Evolutionary conservation across 2,888 invertebrate genomes (phyloP).

Genomic region (Diplazon laetatorius): DNA sequence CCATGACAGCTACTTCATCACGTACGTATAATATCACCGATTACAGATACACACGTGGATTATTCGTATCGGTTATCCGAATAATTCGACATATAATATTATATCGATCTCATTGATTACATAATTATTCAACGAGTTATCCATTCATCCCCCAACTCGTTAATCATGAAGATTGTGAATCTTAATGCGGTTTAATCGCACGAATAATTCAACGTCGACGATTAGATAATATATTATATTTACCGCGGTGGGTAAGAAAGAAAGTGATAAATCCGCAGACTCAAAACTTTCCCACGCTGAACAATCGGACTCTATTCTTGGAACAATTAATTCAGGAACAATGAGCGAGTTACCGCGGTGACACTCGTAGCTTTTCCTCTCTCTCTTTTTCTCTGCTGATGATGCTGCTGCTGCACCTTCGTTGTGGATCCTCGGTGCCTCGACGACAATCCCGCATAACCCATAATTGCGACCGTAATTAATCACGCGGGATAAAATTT

Average conservation of each 20-base stretch:
- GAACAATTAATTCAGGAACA: conserved; percentile 78
- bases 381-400: background rate
- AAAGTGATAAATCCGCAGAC: conserved; percentile 33
- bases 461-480: conserved; percentile 76
- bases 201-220: too few species aligned
- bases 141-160: too few species aligned
- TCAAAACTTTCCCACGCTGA: conserved; percentile 71
- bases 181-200: too few species aligned
- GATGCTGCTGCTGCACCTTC: conserved; percentile 17
- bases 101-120: background rate
- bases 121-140: conserved; percentile 24
- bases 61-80: background rate
- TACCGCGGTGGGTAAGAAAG: background rate
- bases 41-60: conserved; percentile 17
- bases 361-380: conserved; percentile 21
- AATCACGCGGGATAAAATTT: conserved; percentile 66
- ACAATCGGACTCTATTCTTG: conserved; percentile 72
- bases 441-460: conserved; percentile 69
- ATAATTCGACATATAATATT: conserved; percentile 28
- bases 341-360: conserved; percentile 61
- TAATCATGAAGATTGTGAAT: too few species aligned
- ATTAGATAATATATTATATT: conserved; percentile 3
- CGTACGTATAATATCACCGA: conserved; percentile 32
- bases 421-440: conserved; percentile 65
- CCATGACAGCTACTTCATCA: background rate